Percentiles rank a stretch among this genome's conserved stretches.
Evolutionary conservation across 1,140 invertebrate species (phyloP).

Genomic region (Drosophila rhopaloa): DNA sequence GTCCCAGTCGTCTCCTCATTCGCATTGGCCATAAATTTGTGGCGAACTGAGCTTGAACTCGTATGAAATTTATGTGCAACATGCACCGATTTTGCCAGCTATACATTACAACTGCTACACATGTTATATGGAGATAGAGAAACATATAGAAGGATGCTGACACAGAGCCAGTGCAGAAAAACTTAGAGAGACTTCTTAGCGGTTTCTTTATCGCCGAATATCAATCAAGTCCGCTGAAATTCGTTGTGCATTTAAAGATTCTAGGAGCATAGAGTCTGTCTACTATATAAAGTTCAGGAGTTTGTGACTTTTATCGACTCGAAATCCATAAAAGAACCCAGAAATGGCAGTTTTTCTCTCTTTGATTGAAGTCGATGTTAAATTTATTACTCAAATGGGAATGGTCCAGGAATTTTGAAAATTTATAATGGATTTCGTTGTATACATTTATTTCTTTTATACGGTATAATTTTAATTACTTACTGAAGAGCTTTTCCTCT

Average conservation of each 20-base stretch:
- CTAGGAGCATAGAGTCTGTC: constrained; percentile 12
- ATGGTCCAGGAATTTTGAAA: too few species aligned
- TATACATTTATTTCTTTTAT: too few species aligned
- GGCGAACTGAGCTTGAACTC: constrained; percentile 68
- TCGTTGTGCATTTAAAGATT: constrained; percentile 40
- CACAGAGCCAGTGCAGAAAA: constrained; percentile 2
- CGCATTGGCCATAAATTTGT: constrained; percentile 69
- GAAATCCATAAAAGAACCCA: constrained; percentile 30
- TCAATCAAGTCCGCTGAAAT: constrained; percentile 68
- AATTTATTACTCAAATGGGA: background rate
- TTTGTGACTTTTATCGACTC: constrained; percentile 70
- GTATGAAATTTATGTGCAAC: constrained; percentile 76
- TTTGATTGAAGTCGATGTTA: background rate
- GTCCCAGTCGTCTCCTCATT: constrained; percentile 31
- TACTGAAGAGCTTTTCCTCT: too few species aligned
- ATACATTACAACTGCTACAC: constrained; percentile 71
- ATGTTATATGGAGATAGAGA: constrained; percentile 58
- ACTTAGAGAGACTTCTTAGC: constrained; percentile 23
- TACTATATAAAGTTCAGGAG: constrained; percentile 78
- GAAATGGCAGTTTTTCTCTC: constrained; percentile 1
- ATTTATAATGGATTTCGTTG: too few species aligned
- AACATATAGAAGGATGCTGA: constrained; percentile 23
- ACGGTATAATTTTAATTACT: too few species aligned
- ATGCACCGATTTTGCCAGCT: constrained; percentile 66
- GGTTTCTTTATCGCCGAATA: constrained; percentile 72